Base-by-base conservation (phyloP, 2,113 vertebrate genomes). In the Lagenorhynchus albirostris region DNA sequence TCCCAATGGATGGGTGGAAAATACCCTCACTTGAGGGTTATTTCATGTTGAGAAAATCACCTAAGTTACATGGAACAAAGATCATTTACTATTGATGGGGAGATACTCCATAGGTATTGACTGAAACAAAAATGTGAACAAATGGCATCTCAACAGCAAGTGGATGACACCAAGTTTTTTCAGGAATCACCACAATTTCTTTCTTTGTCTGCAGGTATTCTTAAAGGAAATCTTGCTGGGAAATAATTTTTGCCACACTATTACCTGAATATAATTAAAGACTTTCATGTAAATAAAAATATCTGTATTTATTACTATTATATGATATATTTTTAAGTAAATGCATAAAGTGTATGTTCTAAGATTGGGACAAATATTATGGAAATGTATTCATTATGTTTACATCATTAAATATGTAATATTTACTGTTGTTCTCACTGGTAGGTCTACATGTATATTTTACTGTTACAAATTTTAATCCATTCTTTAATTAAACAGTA, bases 281-380 rank as follows among this genome's bases (percentile, higher is more conserved):
- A 36, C 33, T 74, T 79, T 81, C 20, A 62, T 62, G 6, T 62
- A 47, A 33, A 81, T 84, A 80, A 91, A 93, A 63, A 67, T 10
- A 2, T 25, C 29, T 60, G 8, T 88, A 71, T 87, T 93, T 94
- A 89, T 95, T 94, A 89, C 77, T 82, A 92, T 79, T 91, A 15
- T n/a, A 3, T 33, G 36, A 80, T 85, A 80, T 44, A 26, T 31
- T 77, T 70, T 89, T 82, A 94, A 94, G 65, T 89, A 96, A 93
- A 63, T 47, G 2, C 20, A 68, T 81, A 96, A 50, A 79, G 88
- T 76, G 17, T 44, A 47, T 71, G 25, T 68, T 67, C 80, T 88
- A 58, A 55, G 36, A 36, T 36, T 70, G 18, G 41, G 7, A 33
- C 86, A 79, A 93, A 87, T 55, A 41, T 33, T 31, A 44, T 63